A percentile compares a stretch with the other conserved stretches of the same genome.
Evolutionary conservation across 1,140 invertebrate genomes (phyloP).

Genomic region (Lepidostoma basale): DNA sequence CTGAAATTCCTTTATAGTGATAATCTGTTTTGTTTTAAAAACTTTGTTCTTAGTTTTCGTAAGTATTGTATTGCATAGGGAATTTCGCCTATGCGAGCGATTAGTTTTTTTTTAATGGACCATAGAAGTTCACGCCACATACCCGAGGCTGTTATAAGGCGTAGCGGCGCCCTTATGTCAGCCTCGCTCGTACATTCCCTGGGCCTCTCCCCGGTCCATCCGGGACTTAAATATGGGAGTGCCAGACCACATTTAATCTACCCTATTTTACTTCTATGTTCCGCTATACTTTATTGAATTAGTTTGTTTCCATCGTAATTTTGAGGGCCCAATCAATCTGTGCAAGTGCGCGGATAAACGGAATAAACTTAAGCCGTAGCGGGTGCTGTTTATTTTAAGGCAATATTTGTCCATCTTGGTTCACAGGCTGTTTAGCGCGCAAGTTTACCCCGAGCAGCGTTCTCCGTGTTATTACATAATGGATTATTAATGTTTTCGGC

Average conservation of each 20-base stretch:
- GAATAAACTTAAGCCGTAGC: not conserved
- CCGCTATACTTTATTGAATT: not conserved
- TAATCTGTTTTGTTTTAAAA: too few species aligned
- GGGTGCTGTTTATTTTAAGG: not conserved
- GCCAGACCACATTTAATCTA: not conserved
- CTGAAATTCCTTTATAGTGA: too few species aligned
- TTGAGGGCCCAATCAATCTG: not conserved
- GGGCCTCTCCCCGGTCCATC: not conserved
- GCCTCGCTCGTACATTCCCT: too few species aligned
- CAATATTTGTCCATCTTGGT: not conserved
- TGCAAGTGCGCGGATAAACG: not conserved
- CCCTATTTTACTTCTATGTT: not conserved
- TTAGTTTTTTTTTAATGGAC: too few species aligned
- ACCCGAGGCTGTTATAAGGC: too few species aligned
- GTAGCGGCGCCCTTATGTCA: too few species aligned
- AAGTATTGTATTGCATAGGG: too few species aligned
- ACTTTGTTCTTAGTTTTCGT: too few species aligned
- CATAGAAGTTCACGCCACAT: too few species aligned
- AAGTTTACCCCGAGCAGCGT: not conserved
- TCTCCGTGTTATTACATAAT: conserved; percentile 6
- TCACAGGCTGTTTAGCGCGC: not conserved
- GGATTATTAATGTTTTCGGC: not conserved
- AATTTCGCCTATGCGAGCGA: too few species aligned
- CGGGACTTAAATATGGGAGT: not conserved
- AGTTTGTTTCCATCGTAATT: not conserved